Conservation (phyloP, 2,888 invertebrate species). For the Fragum whitleyi region DNA sequence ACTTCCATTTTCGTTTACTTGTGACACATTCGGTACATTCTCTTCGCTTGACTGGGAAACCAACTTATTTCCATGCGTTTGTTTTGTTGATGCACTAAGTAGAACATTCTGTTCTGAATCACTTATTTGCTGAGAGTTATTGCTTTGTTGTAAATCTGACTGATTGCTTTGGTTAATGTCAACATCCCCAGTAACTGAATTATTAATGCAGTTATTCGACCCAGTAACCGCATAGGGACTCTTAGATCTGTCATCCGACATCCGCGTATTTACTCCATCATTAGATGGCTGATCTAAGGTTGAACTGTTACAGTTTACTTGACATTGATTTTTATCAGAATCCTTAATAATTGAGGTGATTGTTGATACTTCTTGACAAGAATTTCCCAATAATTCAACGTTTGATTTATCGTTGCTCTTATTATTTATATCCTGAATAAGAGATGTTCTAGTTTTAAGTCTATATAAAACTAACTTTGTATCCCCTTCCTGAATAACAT, state of each 20-base stretch:
- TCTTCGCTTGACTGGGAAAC: background rate
- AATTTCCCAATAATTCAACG: background rate
- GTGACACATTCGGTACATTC: background rate
- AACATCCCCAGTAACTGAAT: background rate
- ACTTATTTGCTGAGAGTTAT: background rate
- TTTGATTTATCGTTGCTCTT: background rate
- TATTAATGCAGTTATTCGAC: constrained; percentile 13
- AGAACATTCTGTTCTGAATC: background rate
- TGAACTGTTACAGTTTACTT: background rate
- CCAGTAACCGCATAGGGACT: background rate
- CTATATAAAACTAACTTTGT: constrained; percentile 46
- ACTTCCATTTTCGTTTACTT: background rate
- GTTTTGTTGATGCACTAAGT: background rate
- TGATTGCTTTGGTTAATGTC: background rate
- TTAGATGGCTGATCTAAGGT: background rate
- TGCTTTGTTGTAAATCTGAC: background rate
- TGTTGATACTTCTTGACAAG: background rate
- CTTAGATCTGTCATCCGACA: background rate
- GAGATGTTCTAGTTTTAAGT: constrained; percentile 22
- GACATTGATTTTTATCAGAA: background rate
- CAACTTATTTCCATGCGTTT: background rate
- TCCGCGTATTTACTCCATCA: background rate
- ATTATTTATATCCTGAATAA: constrained; percentile 2
- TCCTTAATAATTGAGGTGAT: background rate
- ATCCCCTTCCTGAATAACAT: constrained; percentile 19